Evolutionary conservation across 2,888 invertebrate genomes (phyloP), one percentile per base, ranked within the genome.

Genomic region (Eustalomyia histrio): DNA sequence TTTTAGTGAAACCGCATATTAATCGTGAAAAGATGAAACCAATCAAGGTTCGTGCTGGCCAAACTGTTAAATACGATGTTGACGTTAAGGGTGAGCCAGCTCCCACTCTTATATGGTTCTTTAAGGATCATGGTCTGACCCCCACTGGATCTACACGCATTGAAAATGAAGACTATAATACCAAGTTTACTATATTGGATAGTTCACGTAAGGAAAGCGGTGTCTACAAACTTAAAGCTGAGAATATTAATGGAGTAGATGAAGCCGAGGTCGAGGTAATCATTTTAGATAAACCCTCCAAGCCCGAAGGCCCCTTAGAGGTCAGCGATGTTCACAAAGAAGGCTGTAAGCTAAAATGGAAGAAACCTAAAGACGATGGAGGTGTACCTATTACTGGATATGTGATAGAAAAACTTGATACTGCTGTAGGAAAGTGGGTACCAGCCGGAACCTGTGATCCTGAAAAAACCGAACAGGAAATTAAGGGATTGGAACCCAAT

Each of bases 51-150:
- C 95, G 98, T 85, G 97, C 97, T 21, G 98, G 99, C 0, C 95
- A 97, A 87, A 92, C 94, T 10, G 95, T 99, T 86, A 97, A 96
- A 86, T 93, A 99, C 86, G 97, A 98, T 88, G 97, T 99, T 3
- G 97, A 98, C 90, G 96, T 98, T 84, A 95, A 96, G 89, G 99
- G 99, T 88, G 99, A 99, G 92, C 99, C 99, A 64, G 95, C 97
- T 87, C 99, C 99, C 91, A 95, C 94, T 83, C 94, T 96, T 85
- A 95, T 94, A 7, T 97, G 97, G 97, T 93, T 78, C 33, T 86
- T 89, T 39, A 89, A 87, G 35, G 87, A 87, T 3, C 91, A 93
- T 91, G 92, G 93, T 81, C 90, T 97, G 74, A 94, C 95, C 87
- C 93, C 92, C 29, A 92, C 93, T 61, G 92, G 93, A 9, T 93